These are phyloP conservation scores for Eilema griseolum DNA, from an alignment of 2,888 invertebrate species.

Conservation along the genomic window DNA sequence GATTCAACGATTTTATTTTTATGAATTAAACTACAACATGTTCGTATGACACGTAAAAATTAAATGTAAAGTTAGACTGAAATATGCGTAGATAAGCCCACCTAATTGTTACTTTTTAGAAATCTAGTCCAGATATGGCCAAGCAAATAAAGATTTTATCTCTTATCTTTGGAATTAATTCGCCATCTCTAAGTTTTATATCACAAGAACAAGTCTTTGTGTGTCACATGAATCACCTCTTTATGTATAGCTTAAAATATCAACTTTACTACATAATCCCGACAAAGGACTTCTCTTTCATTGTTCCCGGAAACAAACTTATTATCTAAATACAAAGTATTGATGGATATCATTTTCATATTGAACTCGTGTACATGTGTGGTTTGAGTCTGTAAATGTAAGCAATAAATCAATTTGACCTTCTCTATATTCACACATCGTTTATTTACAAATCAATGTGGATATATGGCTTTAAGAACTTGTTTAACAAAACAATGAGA, in stretches of 20 bases:
- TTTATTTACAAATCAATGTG: slow-evolving; percentile 1
- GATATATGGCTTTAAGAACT: not conserved
- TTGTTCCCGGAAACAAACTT: not conserved
- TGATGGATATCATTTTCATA: not conserved
- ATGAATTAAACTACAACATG: not conserved
- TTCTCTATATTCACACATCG: slow-evolving; percentile 36
- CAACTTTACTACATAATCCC: not conserved
- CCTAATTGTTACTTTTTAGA: not conserved
- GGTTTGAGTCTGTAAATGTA: slow-evolving; percentile 35
- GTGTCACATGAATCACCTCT: slow-evolving; percentile 1
- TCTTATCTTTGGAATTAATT: not conserved
- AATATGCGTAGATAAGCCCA: not conserved
- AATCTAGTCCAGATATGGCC: not conserved
- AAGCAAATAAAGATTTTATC: slow-evolving; percentile 1
- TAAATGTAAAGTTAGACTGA: not conserved
- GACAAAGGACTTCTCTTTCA: not conserved
- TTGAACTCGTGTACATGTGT: not conserved
- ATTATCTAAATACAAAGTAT: not conserved
- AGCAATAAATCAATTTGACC: slow-evolving; percentile 59
- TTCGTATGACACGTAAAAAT: not conserved
- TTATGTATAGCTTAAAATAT: not conserved
- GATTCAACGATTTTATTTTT: not conserved
- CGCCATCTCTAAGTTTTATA: not conserved
- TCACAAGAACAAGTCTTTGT: slow-evolving; percentile 4
- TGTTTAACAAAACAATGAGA: not conserved